phyloP scores from a whole-genome alignment of 2,113 vertebrate genomes.

The Pitta sordida region DNA sequence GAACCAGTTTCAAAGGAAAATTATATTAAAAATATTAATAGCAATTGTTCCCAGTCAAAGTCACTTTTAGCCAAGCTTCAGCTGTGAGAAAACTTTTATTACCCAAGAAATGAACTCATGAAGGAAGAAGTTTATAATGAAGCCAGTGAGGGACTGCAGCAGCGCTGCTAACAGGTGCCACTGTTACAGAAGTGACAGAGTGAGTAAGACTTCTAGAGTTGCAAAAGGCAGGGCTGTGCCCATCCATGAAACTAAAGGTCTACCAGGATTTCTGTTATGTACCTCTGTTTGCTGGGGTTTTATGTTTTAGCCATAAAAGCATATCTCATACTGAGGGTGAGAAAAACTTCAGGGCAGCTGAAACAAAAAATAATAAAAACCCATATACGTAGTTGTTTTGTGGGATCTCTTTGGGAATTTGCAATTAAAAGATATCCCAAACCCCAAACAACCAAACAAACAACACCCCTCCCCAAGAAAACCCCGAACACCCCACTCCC shows the following conservation, averaged over 20 bases:
- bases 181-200: background rate
- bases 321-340: background rate
- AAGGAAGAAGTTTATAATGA: conserved; percentile 31
- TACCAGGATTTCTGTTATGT: background rate
- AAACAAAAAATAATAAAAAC: background rate
- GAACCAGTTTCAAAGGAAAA: conserved; percentile 19
- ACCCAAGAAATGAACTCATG: conserved; percentile 35
- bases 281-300: background rate
- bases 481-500: too few species aligned
- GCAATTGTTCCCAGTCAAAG: conserved; percentile 33
- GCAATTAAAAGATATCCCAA: background rate
- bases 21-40: conserved; percentile 27
- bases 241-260: conserved; percentile 37
- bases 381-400: background rate
- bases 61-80: conserved; percentile 45
- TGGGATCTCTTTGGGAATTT: conserved; percentile 13
- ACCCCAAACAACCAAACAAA: too few species aligned
- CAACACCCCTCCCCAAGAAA: too few species aligned
- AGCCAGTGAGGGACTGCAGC: background rate
- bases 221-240: background rate
- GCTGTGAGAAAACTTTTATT: conserved; percentile 31
- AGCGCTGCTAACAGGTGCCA: conserved; percentile 29
- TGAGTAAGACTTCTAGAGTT: background rate
- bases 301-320: background rate
- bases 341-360: background rate